Evolutionary conservation across 2,797 vertebrate genomes (phyloP), one percentile per base, ranked within the genome.

Genomic region (Rhynchotus rufescens): DNA sequence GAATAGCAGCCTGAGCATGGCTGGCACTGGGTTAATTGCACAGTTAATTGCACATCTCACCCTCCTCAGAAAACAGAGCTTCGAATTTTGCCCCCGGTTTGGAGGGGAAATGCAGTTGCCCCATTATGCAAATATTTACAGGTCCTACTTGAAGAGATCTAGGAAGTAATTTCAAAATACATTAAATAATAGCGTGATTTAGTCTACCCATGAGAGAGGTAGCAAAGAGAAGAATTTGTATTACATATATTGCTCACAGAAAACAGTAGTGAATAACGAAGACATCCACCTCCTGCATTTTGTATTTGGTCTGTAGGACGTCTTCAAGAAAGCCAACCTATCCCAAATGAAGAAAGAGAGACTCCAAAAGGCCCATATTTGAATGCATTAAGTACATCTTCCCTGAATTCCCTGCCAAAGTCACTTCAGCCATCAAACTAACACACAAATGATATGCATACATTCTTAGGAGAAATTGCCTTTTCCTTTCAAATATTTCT

Each of bases 401-500:
- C 56, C 86, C 86, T 87, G 74, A 59, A 74, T 89, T 92, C 44
- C 30, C 52, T 85, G 73, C 32, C 81, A 92, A 85, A 96, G 82
- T 88, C 65, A 57, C 86, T 94, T 78, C 51, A 75, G 60, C 67
- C 89, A 75, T 77, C 83, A 59, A 80, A 71, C 32, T 85, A 36
- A 45, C 67, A 78, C 26, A 69, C 25, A 88, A 89, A 94, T 73
- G 6, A 86, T 87, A 88, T 89, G 61, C 66, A 62, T 38, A 47
- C 42, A 84, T 96, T 96, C 64, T 92, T 68, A 84, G 47, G 73
- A 94, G 83, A 81, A 90, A 72, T 80, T 95, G 91, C 44, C 65
- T 92, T 93, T 92, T 85, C 73, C 77, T 91, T 88, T 93, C 67
- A 93, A 68, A 84, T 52, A 75, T 93, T 96, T 95, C 92, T 89